Conservation (phyloP, 2,888 invertebrate genomes). For the Acanthopleura granulata region DNA sequence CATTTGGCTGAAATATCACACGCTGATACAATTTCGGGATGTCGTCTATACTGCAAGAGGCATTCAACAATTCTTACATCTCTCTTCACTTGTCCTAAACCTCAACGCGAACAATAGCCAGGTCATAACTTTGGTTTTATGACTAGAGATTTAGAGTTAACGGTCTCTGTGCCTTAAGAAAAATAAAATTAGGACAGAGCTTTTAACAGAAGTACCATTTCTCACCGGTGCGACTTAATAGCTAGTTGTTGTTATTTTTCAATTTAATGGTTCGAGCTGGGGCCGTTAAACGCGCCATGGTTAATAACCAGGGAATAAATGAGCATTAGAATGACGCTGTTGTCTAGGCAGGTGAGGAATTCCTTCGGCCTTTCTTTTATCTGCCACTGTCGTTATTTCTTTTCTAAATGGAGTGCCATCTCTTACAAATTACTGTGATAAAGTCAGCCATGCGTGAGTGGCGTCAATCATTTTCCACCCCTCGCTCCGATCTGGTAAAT, state of each 20-base stretch:
- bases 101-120: too few relatives aligned
- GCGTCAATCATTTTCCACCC: background rate
- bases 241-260: background rate
- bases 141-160: too few relatives aligned
- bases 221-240: too few relatives aligned
- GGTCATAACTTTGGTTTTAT: too few relatives aligned
- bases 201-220: too few relatives aligned
- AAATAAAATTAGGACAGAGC: too few relatives aligned
- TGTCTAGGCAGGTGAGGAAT: background rate
- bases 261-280: background rate
- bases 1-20: too few relatives aligned
- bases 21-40: too few relatives aligned
- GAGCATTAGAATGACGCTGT: background rate
- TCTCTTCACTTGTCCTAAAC: too few relatives aligned
- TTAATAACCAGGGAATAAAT: background rate
- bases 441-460: background rate
- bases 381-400: background rate
- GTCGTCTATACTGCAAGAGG: too few relatives aligned
- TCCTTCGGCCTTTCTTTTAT: constrained; percentile 11
- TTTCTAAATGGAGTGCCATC: background rate
- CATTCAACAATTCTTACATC: too few relatives aligned
- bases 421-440: constrained; percentile 2
- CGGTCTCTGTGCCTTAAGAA: too few relatives aligned
- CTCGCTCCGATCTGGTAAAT: background rate
- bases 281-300: background rate